Evolutionary conservation across 2,888 invertebrate genomes (phyloP).

Genomic region (Thymelicus sylvestris): DNA sequence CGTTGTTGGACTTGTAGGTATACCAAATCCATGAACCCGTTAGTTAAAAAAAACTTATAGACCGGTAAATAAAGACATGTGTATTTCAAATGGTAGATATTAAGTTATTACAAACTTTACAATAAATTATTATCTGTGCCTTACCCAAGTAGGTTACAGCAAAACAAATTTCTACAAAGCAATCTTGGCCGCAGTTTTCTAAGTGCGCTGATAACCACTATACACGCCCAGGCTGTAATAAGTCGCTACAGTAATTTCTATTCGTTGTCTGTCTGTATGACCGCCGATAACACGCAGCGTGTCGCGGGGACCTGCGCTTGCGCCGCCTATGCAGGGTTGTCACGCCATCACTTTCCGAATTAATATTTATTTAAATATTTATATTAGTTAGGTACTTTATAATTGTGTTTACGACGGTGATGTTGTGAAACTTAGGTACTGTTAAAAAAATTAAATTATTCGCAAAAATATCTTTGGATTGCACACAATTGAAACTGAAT

Average conservation of each 20-base stretch:
- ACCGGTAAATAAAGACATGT: no score
- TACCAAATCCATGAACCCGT: no score
- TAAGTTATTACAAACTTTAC: no score
- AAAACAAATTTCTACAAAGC: slow-evolving; percentile 38
- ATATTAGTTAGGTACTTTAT: no score
- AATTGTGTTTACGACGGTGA: no score
- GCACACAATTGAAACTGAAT: background rate
- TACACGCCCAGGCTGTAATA: slow-evolving; percentile 55
- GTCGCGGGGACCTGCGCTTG: slow-evolving; percentile 66
- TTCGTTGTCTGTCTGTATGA: slow-evolving; percentile 66
- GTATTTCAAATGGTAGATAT: no score
- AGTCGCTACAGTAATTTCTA: slow-evolving; percentile 69
- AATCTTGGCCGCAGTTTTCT: slow-evolving; percentile 41
- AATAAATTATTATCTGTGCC: no score
- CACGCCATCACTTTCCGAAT: slow-evolving; percentile 42
- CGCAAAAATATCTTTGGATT: no score
- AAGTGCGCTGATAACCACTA: slow-evolving; percentile 34
- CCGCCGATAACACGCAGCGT: slow-evolving; percentile 73
- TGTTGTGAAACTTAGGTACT: no score
- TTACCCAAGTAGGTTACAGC: slow-evolving; percentile 21
- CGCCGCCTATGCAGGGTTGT: slow-evolving; percentile 61
- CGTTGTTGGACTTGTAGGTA: no score
- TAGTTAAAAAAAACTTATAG: no score
- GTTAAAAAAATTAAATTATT: no score
- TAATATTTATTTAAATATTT: background rate